These are phyloP conservation scores for Acromyrmex charruanus DNA, from an alignment of 1,140 invertebrate genomes.

Conservation along the genomic window DNA sequence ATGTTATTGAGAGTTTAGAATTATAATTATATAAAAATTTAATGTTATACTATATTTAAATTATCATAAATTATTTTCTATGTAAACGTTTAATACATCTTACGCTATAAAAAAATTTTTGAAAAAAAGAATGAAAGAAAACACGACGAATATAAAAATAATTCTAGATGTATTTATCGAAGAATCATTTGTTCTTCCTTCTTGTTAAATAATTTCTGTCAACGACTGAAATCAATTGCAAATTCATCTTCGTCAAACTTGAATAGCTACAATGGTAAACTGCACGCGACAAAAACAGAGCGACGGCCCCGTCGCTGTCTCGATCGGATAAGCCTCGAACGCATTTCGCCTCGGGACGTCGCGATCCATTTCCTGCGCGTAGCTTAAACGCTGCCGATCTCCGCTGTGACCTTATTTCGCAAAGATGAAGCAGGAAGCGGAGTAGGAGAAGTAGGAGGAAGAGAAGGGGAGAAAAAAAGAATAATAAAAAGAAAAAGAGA, in stretches of 20 bases:
- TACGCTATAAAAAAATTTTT: not conserved
- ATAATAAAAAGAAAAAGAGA: not conserved
- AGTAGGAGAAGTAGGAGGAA: not conserved
- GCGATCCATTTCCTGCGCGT: conserved; percentile 62
- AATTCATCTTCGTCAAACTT: conserved; percentile 11
- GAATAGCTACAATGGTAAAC: not conserved
- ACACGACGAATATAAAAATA: not conserved
- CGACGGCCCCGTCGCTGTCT: conserved; percentile 32
- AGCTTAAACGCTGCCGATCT: conserved; percentile 60
- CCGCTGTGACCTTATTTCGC: conserved; percentile 60
- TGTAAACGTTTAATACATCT: not conserved
- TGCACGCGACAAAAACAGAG: conserved; percentile 45
- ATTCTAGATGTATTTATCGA: not conserved
- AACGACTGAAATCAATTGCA: conserved; percentile 17
- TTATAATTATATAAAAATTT: not conserved
- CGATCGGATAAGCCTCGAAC: conserved; percentile 46
- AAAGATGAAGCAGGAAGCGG: conserved; percentile 34
- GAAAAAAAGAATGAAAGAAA: no score
- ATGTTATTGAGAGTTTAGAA: not conserved
- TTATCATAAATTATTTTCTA: conserved; percentile 6
- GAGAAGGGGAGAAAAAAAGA: not conserved
- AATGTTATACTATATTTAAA: not conserved
- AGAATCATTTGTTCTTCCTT: not conserved
- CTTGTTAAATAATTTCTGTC: conserved; percentile 2
- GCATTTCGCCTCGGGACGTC: conserved; percentile 55